Evolutionary conservation across 2,797 vertebrate species (phyloP), one percentile per base, ranked within the genome.

Genomic region (Periophthalmus magnuspinnatus): DNA sequence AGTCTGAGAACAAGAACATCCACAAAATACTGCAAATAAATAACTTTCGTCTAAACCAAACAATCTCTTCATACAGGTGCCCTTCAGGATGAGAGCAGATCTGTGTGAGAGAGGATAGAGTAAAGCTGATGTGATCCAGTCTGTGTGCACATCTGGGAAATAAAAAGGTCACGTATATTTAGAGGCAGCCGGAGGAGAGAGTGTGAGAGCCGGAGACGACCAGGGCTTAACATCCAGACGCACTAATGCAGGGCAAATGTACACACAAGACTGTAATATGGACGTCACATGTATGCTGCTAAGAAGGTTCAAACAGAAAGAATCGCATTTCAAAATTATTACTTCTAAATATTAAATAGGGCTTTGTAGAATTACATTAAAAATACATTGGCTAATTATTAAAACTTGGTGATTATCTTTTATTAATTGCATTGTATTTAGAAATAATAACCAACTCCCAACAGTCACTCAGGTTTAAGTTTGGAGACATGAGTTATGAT

Each of bases 151-250:
- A 88, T 90, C 90, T 89, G 84, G 81, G 82, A 89, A 87, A 85
- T 86, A 87, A 87, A 90, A 91, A 88, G 87, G 85, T 90, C 85
- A 88, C 87, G 82, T 87, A 90, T 90, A 91, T 91, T 91, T 90
- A 89, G 86, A 87, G 72, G 86, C 81, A 60, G 65, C 57, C 19
- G 81, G 77, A 73, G 74, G 77, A 83, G 78, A 83, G 78, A 64
- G 63, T 63, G 79, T 66, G 82, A 82, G 68, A 76, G 72, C 71
- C 82, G 54, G 64, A 41, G 81, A 77, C 72, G 68, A 76, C 82
- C 80, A 76, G 36, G 67, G 78, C 57, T 63, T 28, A 72, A 76
- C 24, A 52, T 28, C 65, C 80, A 56, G 54, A 76, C 72, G 68
- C 78, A 82, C 79, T 83, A 89, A 89, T 79, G 85, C 68, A 59